These are phyloP conservation scores for Alviniconcha strummeri DNA, from an alignment of 2,888 invertebrate species.

Conservation along the genomic window DNA sequence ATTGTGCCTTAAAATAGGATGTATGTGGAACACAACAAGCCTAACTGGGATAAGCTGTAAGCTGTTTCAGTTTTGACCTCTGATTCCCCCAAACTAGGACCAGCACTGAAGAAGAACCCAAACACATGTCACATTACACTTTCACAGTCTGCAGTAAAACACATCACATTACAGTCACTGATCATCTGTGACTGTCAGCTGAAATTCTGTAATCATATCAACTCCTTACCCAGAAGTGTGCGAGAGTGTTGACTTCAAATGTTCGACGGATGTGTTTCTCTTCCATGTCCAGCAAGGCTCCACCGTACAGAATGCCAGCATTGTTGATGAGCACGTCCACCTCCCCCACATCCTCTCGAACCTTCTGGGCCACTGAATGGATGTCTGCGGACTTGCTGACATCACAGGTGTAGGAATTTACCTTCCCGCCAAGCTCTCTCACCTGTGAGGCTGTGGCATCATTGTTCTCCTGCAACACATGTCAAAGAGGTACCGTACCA, in stretches of 20 bases:
- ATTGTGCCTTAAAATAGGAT: too few species aligned
- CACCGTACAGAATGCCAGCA: constrained; percentile 63
- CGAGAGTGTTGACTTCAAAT: constrained; percentile 62
- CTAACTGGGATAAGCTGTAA: too few species aligned
- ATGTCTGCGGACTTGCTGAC: constrained; percentile 57
- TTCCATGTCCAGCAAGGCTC: constrained; percentile 50
- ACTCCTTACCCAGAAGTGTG: constrained; percentile 58
- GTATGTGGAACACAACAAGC: too few species aligned
- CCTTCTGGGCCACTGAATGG: constrained; percentile 46
- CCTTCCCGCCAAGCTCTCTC: constrained; percentile 52
- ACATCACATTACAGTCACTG: too few species aligned
- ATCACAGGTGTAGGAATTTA: constrained; percentile 58
- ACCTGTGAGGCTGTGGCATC: constrained; percentile 56
- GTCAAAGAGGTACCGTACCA: too few species aligned
- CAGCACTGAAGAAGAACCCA: too few species aligned
- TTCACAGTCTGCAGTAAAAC: too few species aligned
- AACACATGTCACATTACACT: too few species aligned
- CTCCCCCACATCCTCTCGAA: constrained; percentile 54
- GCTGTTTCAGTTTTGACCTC: too few species aligned
- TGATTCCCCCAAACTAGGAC: too few species aligned
- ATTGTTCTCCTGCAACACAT: constrained; percentile 48
- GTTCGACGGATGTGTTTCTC: constrained; percentile 57
- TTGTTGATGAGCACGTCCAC: constrained; percentile 59
- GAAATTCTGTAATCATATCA: too few species aligned
- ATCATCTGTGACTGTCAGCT: too few species aligned